Evolutionary conservation across 2,113 vertebrate genomes (phyloP).

Genomic region (Microcebus lehilahytsara): DNA sequence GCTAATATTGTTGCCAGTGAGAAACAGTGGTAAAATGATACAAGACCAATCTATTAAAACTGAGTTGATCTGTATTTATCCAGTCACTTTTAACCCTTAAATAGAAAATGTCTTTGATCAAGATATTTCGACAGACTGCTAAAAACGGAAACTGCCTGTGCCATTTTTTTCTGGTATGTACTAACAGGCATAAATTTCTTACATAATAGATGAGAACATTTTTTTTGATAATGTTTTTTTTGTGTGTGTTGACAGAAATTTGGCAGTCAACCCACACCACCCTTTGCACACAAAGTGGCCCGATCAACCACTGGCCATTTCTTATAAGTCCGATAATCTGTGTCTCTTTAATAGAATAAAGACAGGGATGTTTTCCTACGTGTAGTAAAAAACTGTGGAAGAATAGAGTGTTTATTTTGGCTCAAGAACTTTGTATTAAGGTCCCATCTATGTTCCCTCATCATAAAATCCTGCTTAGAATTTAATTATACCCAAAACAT

Average conservation of each 20-base stretch:
- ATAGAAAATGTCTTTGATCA: constrained; percentile 21
- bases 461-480: constrained; percentile 60
- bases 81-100: constrained; percentile 18
- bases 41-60: background rate
- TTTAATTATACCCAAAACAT: constrained; percentile 15
- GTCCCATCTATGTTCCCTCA: constrained; percentile 49
- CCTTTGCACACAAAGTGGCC: constrained; percentile 68
- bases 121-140: constrained; percentile 51
- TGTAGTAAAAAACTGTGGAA: constrained; percentile 63
- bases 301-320: constrained; percentile 62
- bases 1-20: background rate
- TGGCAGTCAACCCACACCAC: constrained; percentile 58
- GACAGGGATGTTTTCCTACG: constrained; percentile 68
- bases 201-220: constrained; percentile 52
- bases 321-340: constrained; percentile 66
- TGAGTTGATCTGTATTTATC: background rate
- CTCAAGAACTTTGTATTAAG: constrained; percentile 32
- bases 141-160: constrained; percentile 49
- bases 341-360: constrained; percentile 68
- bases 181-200: constrained; percentile 60
- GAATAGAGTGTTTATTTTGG: constrained; percentile 70
- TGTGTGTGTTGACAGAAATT: constrained; percentile 44
- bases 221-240: background rate
- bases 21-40: background rate
- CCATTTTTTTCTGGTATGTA: constrained; percentile 56